These are phyloP conservation scores for Petromus typicus DNA, from an alignment of 2,113 vertebrate genomes.

Conservation along the genomic window DNA sequence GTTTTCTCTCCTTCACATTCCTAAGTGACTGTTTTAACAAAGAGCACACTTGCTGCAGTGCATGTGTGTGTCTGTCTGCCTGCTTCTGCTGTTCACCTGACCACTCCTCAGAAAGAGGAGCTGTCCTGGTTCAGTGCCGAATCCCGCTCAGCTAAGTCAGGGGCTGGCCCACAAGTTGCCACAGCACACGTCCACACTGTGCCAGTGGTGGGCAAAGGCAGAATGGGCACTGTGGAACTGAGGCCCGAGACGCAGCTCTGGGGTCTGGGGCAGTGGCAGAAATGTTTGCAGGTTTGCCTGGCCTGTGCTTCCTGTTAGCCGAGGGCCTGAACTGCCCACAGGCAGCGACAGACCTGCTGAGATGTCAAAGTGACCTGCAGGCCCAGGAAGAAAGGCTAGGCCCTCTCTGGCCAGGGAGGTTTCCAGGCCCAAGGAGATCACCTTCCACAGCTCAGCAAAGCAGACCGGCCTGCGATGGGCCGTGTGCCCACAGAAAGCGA, in stretches of 20 bases:
- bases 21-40: background rate
- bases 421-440: background rate
- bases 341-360: background rate
- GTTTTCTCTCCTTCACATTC: background rate
- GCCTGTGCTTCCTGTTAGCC: background rate
- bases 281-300: background rate
- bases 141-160: background rate
- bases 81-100: background rate
- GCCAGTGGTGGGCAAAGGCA: background rate
- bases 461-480: background rate
- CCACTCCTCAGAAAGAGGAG: background rate
- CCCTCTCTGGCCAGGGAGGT: background rate
- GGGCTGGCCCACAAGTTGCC: background rate
- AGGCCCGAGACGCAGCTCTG: too few relatives aligned
- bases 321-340: background rate
- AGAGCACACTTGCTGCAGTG: background rate
- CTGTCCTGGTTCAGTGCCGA: background rate
- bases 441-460: background rate
- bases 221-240: background rate
- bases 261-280: too few relatives aligned
- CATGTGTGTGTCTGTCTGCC: background rate
- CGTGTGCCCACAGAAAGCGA: background rate
- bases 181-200: accelerated
- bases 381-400: background rate
- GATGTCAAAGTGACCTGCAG: background rate